Evolutionary conservation across 2,888 invertebrate genomes (phyloP).

Genomic region (Ormyrus nitidulus): DNA sequence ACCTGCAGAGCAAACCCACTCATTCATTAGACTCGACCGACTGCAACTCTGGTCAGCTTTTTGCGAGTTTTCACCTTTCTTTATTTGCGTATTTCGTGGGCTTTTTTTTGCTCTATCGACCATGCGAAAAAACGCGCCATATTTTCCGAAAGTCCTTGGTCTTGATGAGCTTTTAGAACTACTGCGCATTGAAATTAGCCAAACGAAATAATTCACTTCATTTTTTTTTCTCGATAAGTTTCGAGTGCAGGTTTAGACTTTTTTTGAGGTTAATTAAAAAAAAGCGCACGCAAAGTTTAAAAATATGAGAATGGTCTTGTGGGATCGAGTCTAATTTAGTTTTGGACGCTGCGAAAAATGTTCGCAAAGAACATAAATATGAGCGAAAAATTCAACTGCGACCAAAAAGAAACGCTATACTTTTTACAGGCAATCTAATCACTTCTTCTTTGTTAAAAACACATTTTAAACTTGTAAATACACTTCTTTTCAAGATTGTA

Average conservation of each 20-base stretch:
- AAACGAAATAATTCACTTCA: constrained; percentile 8
- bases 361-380: no score
- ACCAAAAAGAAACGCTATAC: no score
- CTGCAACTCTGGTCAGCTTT: constrained; percentile 55
- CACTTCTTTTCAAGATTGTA: no score
- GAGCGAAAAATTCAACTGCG: no score
- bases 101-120: background rate
- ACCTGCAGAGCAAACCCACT: constrained; percentile 58
- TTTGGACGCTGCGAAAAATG: no score
- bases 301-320: no score
- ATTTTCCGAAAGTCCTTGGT: constrained; percentile 44
- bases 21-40: constrained; percentile 65
- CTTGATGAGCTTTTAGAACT: background rate
- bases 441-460: no score
- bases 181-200: constrained; percentile 2
- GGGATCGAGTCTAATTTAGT: no score
- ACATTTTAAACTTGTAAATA: no score
- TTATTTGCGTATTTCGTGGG: constrained; percentile 39
- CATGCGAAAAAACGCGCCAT: constrained; percentile 36
- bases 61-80: constrained; percentile 46
- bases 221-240: background rate
- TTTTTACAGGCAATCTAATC: no score
- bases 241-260: background rate
- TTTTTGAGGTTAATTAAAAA: no score
- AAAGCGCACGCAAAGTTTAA: no score